Base-by-base conservation (phyloP, 2,797 vertebrate genomes). In the Aldrovandia affinis region DNA sequence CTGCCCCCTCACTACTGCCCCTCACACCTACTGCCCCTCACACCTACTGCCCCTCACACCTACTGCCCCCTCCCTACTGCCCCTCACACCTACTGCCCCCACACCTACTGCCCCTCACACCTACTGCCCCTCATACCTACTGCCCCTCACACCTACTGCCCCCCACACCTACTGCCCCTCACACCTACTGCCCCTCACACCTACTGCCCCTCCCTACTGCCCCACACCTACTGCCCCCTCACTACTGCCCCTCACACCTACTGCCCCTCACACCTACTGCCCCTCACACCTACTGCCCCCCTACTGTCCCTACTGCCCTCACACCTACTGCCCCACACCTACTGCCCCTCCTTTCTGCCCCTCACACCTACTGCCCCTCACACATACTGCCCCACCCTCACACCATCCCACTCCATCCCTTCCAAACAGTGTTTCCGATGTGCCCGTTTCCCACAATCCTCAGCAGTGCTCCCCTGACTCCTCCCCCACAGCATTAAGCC, bases 101-200 rank as follows among this genome's bases (percentile, higher is more conserved):
- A 88, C 89, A 89, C 85, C 81, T 85, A 2, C 30, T 73, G 87
- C 59, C 89, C 25, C 47, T 86, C 86, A 86, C 83, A 86, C 3
- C 25, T 28, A n/a, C 18, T 61, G 65, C 47, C 47, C 25, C 22
- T n/a, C 42, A 47, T n/a, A n/a, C n/a, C 44, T 25, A n/a, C 8
- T 12, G 12, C 28, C 1, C 0, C 12, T 1, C 65, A 14, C 65
- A 30, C 14, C 12, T 1, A 70, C 8, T 20, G 20, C 12, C 33
- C 39, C 0, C 18, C n/a, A 44, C 73, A 44, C 73, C n/a, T 42
- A 25, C 12, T 20, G 8, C 7, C 20, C 36, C 22, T 47, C 39
- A 88, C 89, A 89, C 85, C 81, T 85, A 2, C 30, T 73, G 87
- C 59, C 89, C 25, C 47, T 86, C 86, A 86, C 83, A 86, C 3